Base-by-base conservation (phyloP, 64 coral and sea anemone genomes). In the Porites australiensis region DNA sequence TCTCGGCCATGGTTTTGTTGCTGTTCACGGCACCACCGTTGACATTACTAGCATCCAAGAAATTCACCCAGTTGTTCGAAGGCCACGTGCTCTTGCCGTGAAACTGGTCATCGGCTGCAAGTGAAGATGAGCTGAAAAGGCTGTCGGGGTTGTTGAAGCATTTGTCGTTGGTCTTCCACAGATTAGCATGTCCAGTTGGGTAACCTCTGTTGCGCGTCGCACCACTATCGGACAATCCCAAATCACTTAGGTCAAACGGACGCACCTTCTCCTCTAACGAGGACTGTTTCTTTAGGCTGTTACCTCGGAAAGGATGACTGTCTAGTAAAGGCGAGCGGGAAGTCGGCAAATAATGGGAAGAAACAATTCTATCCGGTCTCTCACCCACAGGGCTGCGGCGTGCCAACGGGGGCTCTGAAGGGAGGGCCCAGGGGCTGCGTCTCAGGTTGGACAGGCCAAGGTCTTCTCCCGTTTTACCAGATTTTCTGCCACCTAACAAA, bases 51-150 rank as follows among this genome's bases (percentile, higher is more conserved):
- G 64, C 81, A 63, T 94, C 95, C 57, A 98, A 77, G 65, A 98
- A 98, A 83, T 98, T 98, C 22, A 98, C 95, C 95, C 95, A 98
- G 70, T 98, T 98, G 70, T 94, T 98, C 23, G 92, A 54, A 9
- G 63, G 88, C 47, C 88, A 65, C 8, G 87, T 64, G 13, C 54
- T 62, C 83, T 82, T 98, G 4, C 83, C 92, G 48, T 71, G 77
- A 47, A 90, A 90, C 11, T 70, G 74, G 8, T 98, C 95, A 16
- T 94, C 82, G 3, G 88, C 19, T n/a, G 91, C 10, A 14, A 70
- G 75, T 20, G 88, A 71, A 7, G 87, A 58, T 47, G 75, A 83
- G 45, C 95, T 98, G 67, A 98, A 98, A 47, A 98, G 57, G 51
- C 95, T 98, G 63, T 98, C 86, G 60, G 82, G 88, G 64, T 91